A percentile compares a stretch with the other conserved stretches of the same genome.
Conservation (phyloP, 2,888 invertebrate genomes). For the Mechanitis mazaeus region DNA sequence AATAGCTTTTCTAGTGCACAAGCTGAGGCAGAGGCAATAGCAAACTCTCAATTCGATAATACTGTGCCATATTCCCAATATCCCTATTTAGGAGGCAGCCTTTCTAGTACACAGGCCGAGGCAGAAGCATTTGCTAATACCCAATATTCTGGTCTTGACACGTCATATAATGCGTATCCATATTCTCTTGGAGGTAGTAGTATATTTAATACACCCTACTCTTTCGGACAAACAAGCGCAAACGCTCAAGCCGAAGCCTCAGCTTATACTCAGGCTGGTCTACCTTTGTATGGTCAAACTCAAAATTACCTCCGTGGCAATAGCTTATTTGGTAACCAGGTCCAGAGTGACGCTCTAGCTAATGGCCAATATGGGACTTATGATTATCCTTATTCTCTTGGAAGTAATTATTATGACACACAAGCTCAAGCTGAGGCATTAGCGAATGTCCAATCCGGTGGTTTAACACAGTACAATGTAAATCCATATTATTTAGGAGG, state of each 20-base stretch:
- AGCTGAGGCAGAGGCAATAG: conserved; percentile 14
- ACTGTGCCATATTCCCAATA: background rate
- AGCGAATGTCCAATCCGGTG: conserved; percentile 16
- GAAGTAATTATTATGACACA: conserved; percentile 12
- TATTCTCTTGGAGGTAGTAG: background rate
- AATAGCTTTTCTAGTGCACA: background rate
- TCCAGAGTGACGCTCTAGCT: background rate
- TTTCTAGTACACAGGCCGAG: conserved; percentile 9
- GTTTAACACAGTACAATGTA: conserved; percentile 7
- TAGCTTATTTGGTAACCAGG: too few species aligned
- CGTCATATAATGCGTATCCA: conserved; percentile 1
- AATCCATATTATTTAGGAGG: conserved; percentile 15
- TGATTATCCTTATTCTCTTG: conserved; percentile 12
- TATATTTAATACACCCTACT: conserved; percentile 5
- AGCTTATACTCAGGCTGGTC: conserved; percentile 2
- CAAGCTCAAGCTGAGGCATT: conserved; percentile 22
- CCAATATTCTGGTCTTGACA: conserved; percentile 3
- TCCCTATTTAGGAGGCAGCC: conserved; percentile 8
- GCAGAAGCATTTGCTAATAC: conserved; percentile 15
- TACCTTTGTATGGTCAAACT: background rate
- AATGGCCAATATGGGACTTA: conserved; percentile 5
- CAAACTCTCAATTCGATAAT: conserved; percentile 1
- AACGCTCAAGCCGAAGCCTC: conserved; percentile 9
- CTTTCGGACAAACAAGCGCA: conserved; percentile 9
- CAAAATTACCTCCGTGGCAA: background rate